Evolutionary conservation across 1,140 invertebrate genomes (phyloP), one percentile per base, ranked within the genome.

Genomic region (Drosophila saltans): DNA sequence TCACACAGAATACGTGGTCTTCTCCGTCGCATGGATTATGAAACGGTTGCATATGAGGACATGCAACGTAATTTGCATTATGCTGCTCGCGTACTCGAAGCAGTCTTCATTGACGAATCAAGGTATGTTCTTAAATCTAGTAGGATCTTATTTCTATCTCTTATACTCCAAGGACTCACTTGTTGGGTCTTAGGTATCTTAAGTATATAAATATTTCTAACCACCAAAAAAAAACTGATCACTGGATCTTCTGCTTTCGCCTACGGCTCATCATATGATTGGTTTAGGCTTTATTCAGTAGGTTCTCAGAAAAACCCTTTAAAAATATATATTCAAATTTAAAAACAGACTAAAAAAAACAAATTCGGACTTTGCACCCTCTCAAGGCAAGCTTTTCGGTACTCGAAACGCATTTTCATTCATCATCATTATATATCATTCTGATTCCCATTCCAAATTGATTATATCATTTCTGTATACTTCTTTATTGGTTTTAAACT

Each of bases 101-200:
- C 96, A 10, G 96, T 97, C 59, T 97, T 96, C 93, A 95, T 97
- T 90, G 97, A 98, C 92, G 97, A 98, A 92, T 96, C 96, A 90
- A 97, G 97, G 97, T 97, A 95, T 94, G 95, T 95, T 84, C 45
- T 26, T 52, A 26, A 26, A 3, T 26, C 21, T 52, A 52, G 3
- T 10, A 52, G 4, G 45, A 52, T 26, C 21, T 24, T 52, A 26
- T 52, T 9, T 52, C 8, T 52, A 52, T 52, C 21, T 21, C 4
- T 26, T 52, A 26, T 8, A 43, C 6, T 71, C 70, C 79, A 69
- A 84, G 62, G 33, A 36, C 72, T 59, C 66, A 80, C 40, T 76
- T 58, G 70, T 62, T 59, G 39, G 41, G 61, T 26, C 26, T 30
- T 26, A 58, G 43, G 55, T 56, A 74, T 66, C 52, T 76, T 69